Percentiles rank a stretch among this genome's conserved stretches.
Conservation (phyloP, 37 sponge, comb jelly and placozoan genomes). For the Ianthella basta region DNA sequence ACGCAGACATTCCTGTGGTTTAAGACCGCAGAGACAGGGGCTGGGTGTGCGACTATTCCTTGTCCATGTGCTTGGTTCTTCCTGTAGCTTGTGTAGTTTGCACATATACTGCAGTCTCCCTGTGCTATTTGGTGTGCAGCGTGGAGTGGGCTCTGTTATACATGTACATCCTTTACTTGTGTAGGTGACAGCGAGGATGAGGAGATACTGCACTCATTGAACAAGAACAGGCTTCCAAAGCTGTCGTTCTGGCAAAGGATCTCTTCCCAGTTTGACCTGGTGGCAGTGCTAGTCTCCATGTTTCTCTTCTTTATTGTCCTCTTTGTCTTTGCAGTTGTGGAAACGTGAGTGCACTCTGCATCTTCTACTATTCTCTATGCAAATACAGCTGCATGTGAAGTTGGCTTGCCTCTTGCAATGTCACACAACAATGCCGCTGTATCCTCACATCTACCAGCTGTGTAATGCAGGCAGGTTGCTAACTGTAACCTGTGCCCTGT, state of each 20-base stretch:
- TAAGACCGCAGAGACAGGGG: no score
- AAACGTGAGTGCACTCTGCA: constrained; percentile 58
- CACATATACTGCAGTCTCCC: no score
- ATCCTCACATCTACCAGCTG: no score
- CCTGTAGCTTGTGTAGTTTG: no score
- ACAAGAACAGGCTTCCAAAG: background rate
- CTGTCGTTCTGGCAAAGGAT: background rate
- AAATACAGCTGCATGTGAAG: background rate
- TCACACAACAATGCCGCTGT: background rate
- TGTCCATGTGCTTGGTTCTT: no score
- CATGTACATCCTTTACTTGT: no score
- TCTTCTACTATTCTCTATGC: background rate
- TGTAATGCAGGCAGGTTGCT: no score
- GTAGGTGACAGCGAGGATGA: constrained; percentile 20
- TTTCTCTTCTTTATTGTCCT: constrained; percentile 78
- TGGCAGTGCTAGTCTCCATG: constrained; percentile 49
- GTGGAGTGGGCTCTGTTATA: no score
- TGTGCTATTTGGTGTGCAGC: no score
- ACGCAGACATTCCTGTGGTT: no score
- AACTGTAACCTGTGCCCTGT: no score
- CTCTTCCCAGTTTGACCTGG: constrained; percentile 21
- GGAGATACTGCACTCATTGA: background rate
- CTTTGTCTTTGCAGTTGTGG: constrained; percentile 75
- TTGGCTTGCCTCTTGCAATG: background rate
- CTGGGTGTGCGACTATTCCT: no score